Base-by-base conservation (phyloP, 2,797 vertebrate genomes). In the Parambassis ranga region DNA sequence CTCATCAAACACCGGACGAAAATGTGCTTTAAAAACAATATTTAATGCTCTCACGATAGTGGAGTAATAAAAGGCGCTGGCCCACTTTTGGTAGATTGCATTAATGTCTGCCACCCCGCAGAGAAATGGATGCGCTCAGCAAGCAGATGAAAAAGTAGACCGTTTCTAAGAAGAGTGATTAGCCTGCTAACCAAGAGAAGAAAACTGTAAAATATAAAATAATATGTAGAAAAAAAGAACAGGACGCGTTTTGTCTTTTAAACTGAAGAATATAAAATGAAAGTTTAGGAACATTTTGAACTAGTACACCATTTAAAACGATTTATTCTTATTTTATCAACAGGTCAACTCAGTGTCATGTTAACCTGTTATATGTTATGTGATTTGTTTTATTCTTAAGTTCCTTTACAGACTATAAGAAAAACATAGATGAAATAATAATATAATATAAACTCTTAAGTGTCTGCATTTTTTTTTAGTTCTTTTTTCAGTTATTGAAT, bases 101-200 rank as follows among this genome's bases (percentile, higher is more conserved):
- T 3, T n/a, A 3, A 4, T 18, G 4, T 7, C 1, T 0, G 1
- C 9, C 64, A 53, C 78, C 86, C 79, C 75, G 7, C 11, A 9
- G 10, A 22, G 0, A 36, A 88, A 77, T 91, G 84, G 87, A 82
- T 46, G 53, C 65, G 42, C 48, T 36, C 71, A 65, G 33, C 49
- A 27, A 77, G 78, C 61, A 71, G 63, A 64, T 51, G 75, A 73
- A 75, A 78, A 81, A 82, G 61, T 72, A 74, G 65, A 82, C 44
- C 68, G 84, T 81, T 75, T 78, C 63, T 46, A 48, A 76, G 73
- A 66, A 71, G 51, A 82, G 62, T 80, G 71, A 86, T 80, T 79
- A 78, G 66, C 69, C 63, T 36, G 27, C 16, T 20, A 49, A 71
- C 55, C 33, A 22, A 15, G 39, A 52, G 46, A 35, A 60, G 9